A percentile compares a stretch with the other conserved stretches of the same genome.
Evolutionary conservation across 2,888 invertebrate genomes (phyloP).

Genomic region (Machimus atricapillus): DNA sequence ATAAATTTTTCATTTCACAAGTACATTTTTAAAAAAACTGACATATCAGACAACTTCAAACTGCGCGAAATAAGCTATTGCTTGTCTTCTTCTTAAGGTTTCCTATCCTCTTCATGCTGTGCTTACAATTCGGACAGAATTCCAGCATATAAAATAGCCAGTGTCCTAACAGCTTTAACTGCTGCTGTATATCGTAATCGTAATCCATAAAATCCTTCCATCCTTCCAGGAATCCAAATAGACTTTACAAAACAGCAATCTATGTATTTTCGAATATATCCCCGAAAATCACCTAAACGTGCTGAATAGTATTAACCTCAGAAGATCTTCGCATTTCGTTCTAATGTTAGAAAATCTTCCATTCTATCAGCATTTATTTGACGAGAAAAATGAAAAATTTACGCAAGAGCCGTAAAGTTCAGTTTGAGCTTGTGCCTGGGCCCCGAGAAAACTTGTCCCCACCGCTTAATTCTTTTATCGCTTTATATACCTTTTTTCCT

Average conservation of each 20-base stretch:
- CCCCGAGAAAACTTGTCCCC: background rate
- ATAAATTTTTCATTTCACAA: no score
- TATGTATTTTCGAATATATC: background rate
- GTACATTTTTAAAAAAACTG: no score
- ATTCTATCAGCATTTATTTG: background rate
- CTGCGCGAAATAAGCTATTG: no score
- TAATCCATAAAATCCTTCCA: background rate
- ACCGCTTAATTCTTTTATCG: slow-evolving; percentile 1
- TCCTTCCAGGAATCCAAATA: background rate
- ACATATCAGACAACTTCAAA: no score
- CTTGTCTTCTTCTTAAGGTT: no score
- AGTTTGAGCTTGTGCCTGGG: background rate
- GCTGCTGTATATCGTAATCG: background rate
- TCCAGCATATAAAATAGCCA: no score
- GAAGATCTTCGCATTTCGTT: background rate
- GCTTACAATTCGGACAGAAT: no score
- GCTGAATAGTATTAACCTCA: background rate
- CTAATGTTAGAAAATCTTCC: background rate
- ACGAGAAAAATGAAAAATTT: background rate
- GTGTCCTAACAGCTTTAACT: no score
- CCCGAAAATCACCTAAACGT: background rate
- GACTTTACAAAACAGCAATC: background rate
- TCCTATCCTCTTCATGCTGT: no score
- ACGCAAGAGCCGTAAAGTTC: background rate
- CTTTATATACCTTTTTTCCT: background rate